Base-by-base conservation (phyloP, 2,888 invertebrate genomes). In the Seira sanloemensis region DNA sequence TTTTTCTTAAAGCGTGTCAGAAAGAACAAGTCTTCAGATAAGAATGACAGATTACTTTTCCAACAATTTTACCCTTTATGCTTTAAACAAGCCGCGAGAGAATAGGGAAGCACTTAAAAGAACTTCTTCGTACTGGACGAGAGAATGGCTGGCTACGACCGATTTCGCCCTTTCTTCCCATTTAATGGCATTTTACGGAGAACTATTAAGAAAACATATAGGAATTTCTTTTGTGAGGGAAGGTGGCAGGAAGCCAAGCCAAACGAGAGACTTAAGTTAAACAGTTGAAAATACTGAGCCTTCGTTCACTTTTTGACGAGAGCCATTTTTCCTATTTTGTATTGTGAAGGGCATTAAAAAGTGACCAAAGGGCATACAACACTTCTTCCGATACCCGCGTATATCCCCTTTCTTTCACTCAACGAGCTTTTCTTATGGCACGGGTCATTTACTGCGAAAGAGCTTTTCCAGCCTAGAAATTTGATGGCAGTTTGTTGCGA, bases 31-130 rank as follows among this genome's bases (percentile, higher is more conserved):
- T n/a, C n/a, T n/a, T n/a, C 2, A 46, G 65, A 62, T 62, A 54
- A 75, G 73, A 73, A 79, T 73, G 73, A 79, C 79, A 79, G 79
- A 79, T 72, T 73, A 73, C 72, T 73, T 79, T 71, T 79, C n/a
- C n/a, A n/a, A n/a, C n/a, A n/a, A 54, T 37, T 54, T 71, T 18
- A 68, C 54, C 37, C 46, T 69, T 58, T 37, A 12, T 2, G n/a
- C 58, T 73, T 26, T 65, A 2, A 18, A 12, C n/a, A 2, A 62
- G 27, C 19, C n/a, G 18, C 19, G 27, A 27, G 74, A 65, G 65
- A 76, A 16, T n/a, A n/a, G n/a, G n/a, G 24, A 18, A 27, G 65
- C 37, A 54, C 67, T 24, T 54, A 66, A 71, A 71, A 73, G 37
- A 27, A 54, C 18, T 23, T 21, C 65, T 23, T 54, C 19, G 24